Percentiles rank a stretch among this genome's conserved stretches.
Conservation (phyloP, 1,140 invertebrate genomes). For the Bradysia coprophila region DNA sequence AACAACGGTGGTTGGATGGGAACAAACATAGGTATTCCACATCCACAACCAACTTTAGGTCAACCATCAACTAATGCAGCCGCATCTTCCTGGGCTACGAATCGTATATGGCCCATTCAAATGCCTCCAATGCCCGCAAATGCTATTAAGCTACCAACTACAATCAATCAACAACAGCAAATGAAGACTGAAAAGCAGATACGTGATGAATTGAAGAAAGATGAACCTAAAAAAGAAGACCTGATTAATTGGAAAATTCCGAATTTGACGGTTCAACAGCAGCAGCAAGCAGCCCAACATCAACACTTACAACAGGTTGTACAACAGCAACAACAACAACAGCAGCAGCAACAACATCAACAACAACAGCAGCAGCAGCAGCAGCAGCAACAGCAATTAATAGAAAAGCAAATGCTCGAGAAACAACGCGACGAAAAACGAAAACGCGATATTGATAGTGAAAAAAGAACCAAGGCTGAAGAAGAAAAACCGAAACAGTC, state of each 20-base stretch:
- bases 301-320: slow-evolving; percentile 1
- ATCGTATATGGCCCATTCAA: not conserved
- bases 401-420: slow-evolving; percentile 17
- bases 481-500: slow-evolving; percentile 6
- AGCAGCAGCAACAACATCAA: slow-evolving; percentile 24
- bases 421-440: slow-evolving; percentile 17
- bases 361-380: slow-evolving; percentile 26
- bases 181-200: slow-evolving; percentile 34
- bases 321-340: slow-evolving; percentile 6
- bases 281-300: slow-evolving; percentile 1
- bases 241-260: not conserved
- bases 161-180: slow-evolving; percentile 12
- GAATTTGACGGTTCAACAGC: slow-evolving; percentile 5
- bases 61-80: not conserved
- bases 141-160: not conserved
- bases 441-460: slow-evolving; percentile 6
- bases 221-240: not conserved
- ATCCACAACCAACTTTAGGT: not conserved
- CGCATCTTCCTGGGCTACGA: not conserved
- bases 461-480: slow-evolving; percentile 14
- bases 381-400: slow-evolving; percentile 22
- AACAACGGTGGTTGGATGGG: too few species aligned
- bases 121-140: not conserved
- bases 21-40: too few species aligned
- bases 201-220: slow-evolving; percentile 12